phyloP scores from a whole-genome alignment of 2,888 invertebrate genomes.

The Cerastis leucographa region DNA sequence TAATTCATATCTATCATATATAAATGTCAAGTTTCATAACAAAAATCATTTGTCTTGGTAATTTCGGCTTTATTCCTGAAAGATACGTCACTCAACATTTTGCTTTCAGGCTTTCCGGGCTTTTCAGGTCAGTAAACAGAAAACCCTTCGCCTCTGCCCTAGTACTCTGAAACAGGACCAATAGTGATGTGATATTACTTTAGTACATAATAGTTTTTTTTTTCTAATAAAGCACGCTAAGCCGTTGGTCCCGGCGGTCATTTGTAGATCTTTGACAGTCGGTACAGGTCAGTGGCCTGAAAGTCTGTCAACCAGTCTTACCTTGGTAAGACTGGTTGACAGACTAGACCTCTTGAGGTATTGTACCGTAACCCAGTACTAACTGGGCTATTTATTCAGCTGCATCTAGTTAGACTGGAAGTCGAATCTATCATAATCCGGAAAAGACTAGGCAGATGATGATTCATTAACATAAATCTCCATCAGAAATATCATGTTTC shows the following conservation, averaged over 20 bases:
- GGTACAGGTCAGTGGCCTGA: no score
- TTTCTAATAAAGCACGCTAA: no score
- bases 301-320: no score
- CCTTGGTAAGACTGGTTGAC: no score
- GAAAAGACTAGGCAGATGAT: no score
- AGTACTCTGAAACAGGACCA: conserved; percentile 1
- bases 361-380: no score
- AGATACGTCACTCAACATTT: conserved; percentile 81
- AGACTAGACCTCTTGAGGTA: no score
- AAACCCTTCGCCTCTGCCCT: conserved; percentile 19
- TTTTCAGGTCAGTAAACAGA: conserved; percentile 88
- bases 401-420: no score
- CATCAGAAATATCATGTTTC: neutral
- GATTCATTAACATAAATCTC: neutral
- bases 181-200: conserved; percentile 40
- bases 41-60: conserved; percentile 14
- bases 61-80: conserved; percentile 52
- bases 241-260: no score
- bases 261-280: no score
- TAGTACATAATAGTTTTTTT: conserved; percentile 4
- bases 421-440: no score
- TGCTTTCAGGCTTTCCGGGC: conserved; percentile 90
- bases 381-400: no score
- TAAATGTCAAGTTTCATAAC: conserved; percentile 5
- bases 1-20: neutral